Percentiles rank a stretch among this genome's conserved stretches.
phyloP scores from a whole-genome alignment of 2,113 vertebrate species.

The Corythornis cristatus region DNA sequence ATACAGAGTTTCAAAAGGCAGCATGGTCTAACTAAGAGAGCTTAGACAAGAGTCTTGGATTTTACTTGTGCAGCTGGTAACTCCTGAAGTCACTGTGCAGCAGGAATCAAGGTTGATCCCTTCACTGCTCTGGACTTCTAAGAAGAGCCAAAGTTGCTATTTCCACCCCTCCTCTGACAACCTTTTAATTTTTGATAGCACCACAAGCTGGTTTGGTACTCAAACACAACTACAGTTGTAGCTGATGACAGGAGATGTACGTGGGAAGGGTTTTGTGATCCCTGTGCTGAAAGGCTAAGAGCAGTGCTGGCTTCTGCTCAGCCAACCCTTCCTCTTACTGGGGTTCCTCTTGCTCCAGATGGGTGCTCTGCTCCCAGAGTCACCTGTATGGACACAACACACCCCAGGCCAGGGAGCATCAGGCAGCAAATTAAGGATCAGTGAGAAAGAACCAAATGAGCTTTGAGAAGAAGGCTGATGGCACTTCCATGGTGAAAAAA shows the following conservation, averaged over 20 bases:
- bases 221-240: background rate
- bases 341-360: background rate
- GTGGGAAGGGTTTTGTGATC: background rate
- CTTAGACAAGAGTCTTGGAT: background rate
- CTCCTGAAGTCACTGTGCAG: background rate
- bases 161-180: background rate
- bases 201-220: background rate
- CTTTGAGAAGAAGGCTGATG: background rate
- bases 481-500: background rate
- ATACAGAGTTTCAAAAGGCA: background rate
- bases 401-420: background rate
- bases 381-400: background rate
- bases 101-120: background rate
- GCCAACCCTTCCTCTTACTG: background rate
- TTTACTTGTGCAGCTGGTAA: background rate
- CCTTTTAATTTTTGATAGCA: background rate
- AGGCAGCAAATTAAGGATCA: background rate
- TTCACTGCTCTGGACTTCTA: background rate
- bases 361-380: background rate
- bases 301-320: background rate
- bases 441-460: background rate
- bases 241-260: background rate
- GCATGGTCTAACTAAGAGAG: background rate
- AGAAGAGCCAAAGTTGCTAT: background rate
- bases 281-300: background rate